Evolutionary conservation across 2,797 vertebrate species (phyloP).

Genomic region (Geotrypetes seraphini): DNA sequence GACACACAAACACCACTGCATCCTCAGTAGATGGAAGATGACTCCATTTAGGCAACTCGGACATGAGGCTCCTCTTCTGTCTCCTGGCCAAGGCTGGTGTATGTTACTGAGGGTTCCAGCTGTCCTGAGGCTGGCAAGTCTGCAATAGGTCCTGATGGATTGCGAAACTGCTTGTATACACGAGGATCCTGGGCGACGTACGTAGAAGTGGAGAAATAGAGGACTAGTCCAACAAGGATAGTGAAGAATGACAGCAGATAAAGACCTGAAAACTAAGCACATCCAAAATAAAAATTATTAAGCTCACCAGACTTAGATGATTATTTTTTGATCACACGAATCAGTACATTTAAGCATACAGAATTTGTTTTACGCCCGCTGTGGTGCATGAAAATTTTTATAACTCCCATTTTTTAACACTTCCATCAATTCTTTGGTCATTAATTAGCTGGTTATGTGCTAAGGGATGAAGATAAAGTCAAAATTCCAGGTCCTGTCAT

Average conservation of each 20-base stretch:
- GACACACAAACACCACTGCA: constrained; percentile 33
- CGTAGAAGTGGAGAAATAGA: constrained; percentile 82
- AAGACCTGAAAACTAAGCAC: constrained; percentile 82
- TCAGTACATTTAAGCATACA: no score
- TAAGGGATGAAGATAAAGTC: no score
- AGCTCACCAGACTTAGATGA: no score
- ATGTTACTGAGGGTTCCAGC: constrained; percentile 81
- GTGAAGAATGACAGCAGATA: constrained; percentile 85
- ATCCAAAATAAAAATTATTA: constrained; percentile 14
- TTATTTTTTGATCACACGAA: no score
- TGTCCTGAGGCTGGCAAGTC: constrained; percentile 57
- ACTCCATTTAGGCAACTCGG: constrained; percentile 60
- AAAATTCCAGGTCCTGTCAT: no score
- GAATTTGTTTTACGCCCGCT: no score
- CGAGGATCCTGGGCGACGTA: constrained; percentile 85
- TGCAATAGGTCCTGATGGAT: constrained; percentile 58
- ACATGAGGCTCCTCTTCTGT: constrained; percentile 76
- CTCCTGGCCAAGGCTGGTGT: constrained; percentile 80
- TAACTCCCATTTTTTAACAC: no score
- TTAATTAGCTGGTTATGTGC: no score
- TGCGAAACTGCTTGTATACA: constrained; percentile 91
- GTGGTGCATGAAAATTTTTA: no score
- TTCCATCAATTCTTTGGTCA: no score
- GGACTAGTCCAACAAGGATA: constrained; percentile 77
- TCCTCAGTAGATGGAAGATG: constrained; percentile 24